Conservation (phyloP, 2,888 invertebrate genomes). For the Micoletzkya japonica region DNA sequence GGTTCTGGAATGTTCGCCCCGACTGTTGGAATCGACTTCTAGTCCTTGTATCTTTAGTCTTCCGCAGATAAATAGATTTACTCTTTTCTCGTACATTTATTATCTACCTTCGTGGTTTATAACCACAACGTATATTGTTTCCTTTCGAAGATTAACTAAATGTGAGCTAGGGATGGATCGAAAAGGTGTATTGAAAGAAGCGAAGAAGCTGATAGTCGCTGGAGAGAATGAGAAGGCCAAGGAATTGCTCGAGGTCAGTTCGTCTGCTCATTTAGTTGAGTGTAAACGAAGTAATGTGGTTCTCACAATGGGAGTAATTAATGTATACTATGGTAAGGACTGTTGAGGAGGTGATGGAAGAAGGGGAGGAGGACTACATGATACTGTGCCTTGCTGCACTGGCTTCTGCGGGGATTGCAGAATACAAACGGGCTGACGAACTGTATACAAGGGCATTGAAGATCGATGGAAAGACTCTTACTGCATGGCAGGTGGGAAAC, state of each 20-base stretch:
- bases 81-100: background rate
- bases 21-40: conserved; percentile 56
- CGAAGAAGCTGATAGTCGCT: conserved; percentile 31
- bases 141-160: background rate
- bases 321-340: background rate
- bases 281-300: no score
- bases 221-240: conserved; percentile 36
- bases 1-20: conserved; percentile 57
- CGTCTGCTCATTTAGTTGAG: background rate
- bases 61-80: conserved; percentile 15
- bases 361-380: conserved; percentile 34
- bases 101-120: background rate
- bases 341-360: conserved; percentile 33
- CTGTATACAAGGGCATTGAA: conserved; percentile 9
- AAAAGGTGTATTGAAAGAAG: conserved; percentile 39
- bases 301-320: background rate
- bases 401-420: conserved; percentile 33
- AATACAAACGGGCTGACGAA: conserved; percentile 26
- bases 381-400: conserved; percentile 36
- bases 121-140: background rate
- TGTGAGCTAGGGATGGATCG: conserved; percentile 18
- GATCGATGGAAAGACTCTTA: background rate
- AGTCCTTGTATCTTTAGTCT: conserved; percentile 19
- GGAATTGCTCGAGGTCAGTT: conserved; percentile 34
- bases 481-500: conserved; percentile 15